Base-by-base conservation (phyloP, 2,797 vertebrate genomes). In the Sebastes iracundus region DNA sequence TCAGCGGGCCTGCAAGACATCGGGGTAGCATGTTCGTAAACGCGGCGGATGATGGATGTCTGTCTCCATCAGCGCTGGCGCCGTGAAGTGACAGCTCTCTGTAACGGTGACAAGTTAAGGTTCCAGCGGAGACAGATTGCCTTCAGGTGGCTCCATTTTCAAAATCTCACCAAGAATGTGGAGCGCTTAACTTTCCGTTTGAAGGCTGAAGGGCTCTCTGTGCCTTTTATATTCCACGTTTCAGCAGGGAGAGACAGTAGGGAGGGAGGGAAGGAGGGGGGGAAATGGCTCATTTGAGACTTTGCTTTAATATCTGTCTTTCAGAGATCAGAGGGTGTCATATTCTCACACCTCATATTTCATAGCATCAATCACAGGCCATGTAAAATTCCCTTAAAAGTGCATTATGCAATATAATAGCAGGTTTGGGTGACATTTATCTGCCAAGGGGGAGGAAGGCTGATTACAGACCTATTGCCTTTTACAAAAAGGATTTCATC, bases 271-370 rank as follows among this genome's bases (percentile, higher is more conserved):
- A 53, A 30, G 2, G 14, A 18, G 61, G 65, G 65, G 62, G 64
- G 80, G 75, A 33, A 7, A 5, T 55, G 76, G 75, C 83, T 94
- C 91, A 92, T 95, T 94, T 92, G 92, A 92, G 90, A 90, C 77
- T 92, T 92, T 90, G 87, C 93, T 94, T 93, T 95, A 95, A 95
- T 95, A 94, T 90, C 87, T 74, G 89, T 89, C 93, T 95, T 85
- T 90, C 89, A 72, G 87, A 95, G 95, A 96, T 96, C 94, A 96
- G 87, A 96, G 90, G 86, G 78, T 81, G 92, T 94, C 92, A 93
- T 71, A 84, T 88, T 87, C 88, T 92, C 90, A 91, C 91, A 93
- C 89, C 88, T 94, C 89, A 92, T 88, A 76, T 84, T 78, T 90
- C 88, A 80, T 46, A 85, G 88, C 84, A 84, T 91, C 91, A 78